phyloP scores from a whole-genome alignment of 2,797 vertebrate genomes.

The Takifugu ocellatus region DNA sequence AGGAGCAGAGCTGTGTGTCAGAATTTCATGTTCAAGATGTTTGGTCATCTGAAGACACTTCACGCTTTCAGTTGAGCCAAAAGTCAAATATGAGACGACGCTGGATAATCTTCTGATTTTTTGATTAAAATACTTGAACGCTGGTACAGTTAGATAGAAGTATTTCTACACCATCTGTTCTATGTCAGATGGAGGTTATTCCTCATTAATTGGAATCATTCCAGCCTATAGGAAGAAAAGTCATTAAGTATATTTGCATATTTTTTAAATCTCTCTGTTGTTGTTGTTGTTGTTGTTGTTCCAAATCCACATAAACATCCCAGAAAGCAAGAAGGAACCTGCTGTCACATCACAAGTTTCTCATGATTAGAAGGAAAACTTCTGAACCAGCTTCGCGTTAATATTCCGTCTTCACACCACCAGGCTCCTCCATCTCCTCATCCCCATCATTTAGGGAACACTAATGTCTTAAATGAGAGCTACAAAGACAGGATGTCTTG shows the following conservation, averaged over 20 bases:
- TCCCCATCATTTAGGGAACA: conserved; percentile 58
- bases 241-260: background rate
- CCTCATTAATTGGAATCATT: background rate
- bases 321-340: conserved; percentile 8
- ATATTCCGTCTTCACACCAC: conserved; percentile 15
- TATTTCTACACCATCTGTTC: no score
- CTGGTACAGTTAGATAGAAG: no score
- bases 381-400: conserved; percentile 25
- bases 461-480: conserved; percentile 76
- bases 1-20: no score
- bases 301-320: conserved; percentile 19
- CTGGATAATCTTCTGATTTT: no score
- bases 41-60: no score
- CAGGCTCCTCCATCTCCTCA: conserved; percentile 41
- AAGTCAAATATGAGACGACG: no score
- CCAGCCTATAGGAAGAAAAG: background rate
- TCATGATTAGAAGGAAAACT: conserved; percentile 25
- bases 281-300: conserved; percentile 2
- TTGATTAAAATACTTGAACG: no score
- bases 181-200: no score
- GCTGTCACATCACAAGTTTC: conserved; percentile 6
- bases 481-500: conserved; percentile 71
- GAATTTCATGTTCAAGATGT: no score
- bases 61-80: no score
- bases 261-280: conserved; percentile 3